Evolutionary conservation across 2,113 vertebrate genomes (phyloP).

Genomic region (Trochalopteron elliotii): DNA sequence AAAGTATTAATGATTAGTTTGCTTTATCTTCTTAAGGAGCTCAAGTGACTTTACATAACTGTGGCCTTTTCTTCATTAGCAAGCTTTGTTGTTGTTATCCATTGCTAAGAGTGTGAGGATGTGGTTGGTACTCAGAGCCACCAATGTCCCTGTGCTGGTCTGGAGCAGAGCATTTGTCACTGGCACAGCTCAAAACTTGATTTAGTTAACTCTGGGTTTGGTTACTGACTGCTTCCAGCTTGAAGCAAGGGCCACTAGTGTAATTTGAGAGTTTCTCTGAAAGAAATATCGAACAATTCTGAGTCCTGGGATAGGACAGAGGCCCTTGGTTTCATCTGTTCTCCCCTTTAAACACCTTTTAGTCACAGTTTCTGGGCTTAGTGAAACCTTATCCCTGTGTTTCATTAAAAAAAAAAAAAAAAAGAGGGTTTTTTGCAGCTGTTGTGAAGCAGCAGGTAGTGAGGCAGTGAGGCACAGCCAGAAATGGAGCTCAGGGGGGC

Average conservation of each 20-base stretch:
- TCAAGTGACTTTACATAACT: not conserved
- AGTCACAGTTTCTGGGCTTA: not conserved
- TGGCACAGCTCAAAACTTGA: not conserved
- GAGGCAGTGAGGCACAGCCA: not conserved
- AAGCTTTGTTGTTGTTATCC: not conserved
- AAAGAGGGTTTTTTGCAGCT: not conserved
- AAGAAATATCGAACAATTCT: not conserved
- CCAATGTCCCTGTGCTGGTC: not conserved
- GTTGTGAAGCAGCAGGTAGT: not conserved
- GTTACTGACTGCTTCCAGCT: not conserved
- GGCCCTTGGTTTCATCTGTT: not conserved
- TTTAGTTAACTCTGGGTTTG: not conserved
- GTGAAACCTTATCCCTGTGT: not conserved
- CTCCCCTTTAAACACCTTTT: not conserved
- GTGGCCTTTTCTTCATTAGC: not conserved
- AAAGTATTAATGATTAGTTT: not conserved
- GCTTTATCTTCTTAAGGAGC: not conserved
- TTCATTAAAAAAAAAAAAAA: not conserved
- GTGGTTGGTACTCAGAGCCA: not conserved
- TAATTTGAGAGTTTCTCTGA: not conserved
- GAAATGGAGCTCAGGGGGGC: not conserved
- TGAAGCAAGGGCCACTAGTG: not conserved
- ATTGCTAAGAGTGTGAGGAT: rapidly evolving
- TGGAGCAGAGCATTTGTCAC: not conserved
- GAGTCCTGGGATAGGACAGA: not conserved